Evolutionary conservation across 1,140 invertebrate genomes (phyloP).

Genomic region (Yoshiicerus persimilis): DNA sequence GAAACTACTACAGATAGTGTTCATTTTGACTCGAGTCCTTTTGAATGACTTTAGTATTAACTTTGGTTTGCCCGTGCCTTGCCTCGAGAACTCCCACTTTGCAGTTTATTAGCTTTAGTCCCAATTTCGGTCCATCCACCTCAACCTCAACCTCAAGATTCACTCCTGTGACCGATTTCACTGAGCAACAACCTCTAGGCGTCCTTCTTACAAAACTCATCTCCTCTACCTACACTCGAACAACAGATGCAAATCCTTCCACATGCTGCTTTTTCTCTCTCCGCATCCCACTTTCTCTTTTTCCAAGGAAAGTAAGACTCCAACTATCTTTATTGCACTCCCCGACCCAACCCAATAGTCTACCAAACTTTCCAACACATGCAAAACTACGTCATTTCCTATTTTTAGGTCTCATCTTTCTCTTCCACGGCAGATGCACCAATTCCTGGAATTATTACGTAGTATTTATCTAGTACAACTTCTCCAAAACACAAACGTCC

Average conservation of each 20-base stretch:
- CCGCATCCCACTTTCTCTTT: background rate
- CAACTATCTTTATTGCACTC: background rate
- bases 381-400: no score
- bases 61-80: background rate
- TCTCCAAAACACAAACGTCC: no score
- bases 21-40: background rate
- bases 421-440: no score
- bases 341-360: no score
- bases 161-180: constrained; percentile 21
- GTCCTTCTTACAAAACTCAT: background rate
- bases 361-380: no score
- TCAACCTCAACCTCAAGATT: constrained; percentile 21
- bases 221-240: background rate
- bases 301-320: background rate
- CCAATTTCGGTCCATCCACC: constrained; percentile 25
- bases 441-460: no score
- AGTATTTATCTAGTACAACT: no score
- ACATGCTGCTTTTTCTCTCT: background rate
- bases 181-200: constrained; percentile 18
- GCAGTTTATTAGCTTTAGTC: constrained; percentile 10
- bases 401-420: no score
- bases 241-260: background rate
- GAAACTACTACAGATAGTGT: no score
- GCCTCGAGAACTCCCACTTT: background rate
- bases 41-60: background rate